A percentile compares a stretch with the other conserved stretches of the same genome.
Evolutionary conservation across 2,888 invertebrate species (phyloP).

Genomic region (Koerneria pararmatus): DNA sequence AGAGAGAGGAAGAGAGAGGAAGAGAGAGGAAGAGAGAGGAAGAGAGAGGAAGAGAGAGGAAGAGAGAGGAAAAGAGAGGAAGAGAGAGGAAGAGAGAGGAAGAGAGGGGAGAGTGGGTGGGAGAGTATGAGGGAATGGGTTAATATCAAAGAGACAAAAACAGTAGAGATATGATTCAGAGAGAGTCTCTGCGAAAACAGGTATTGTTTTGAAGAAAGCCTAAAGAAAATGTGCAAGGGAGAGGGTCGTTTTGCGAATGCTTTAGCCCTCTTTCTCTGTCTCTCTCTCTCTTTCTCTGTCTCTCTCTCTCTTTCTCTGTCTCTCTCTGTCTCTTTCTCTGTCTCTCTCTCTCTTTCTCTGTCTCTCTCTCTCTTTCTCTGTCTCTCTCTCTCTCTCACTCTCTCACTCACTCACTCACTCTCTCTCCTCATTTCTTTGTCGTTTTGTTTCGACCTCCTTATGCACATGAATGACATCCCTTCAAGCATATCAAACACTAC

Average conservation of each 20-base stretch:
- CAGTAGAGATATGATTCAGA: background rate
- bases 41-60: background rate
- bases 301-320: background rate
- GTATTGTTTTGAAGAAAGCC: background rate
- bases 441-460: too few species aligned
- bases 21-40: background rate
- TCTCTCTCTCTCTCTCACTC: background rate
- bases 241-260: too few species aligned
- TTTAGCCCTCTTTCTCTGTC: background rate
- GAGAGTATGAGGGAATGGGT: background rate
- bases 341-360: background rate
- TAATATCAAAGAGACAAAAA: background rate
- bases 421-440: background rate
- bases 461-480: too few species aligned
- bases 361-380: background rate
- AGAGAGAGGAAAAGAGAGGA: slow-evolving; percentile 4
- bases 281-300: background rate
- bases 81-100: slow-evolving; percentile 1
- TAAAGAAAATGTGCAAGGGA: background rate
- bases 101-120: slow-evolving; percentile 4
- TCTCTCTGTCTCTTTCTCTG: background rate
- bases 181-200: background rate
- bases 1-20: too few species aligned
- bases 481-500: too few species aligned
- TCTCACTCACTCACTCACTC: background rate